Conservation (phyloP, 2,113 vertebrate species). For the Urocynchramus pylzowi region DNA sequence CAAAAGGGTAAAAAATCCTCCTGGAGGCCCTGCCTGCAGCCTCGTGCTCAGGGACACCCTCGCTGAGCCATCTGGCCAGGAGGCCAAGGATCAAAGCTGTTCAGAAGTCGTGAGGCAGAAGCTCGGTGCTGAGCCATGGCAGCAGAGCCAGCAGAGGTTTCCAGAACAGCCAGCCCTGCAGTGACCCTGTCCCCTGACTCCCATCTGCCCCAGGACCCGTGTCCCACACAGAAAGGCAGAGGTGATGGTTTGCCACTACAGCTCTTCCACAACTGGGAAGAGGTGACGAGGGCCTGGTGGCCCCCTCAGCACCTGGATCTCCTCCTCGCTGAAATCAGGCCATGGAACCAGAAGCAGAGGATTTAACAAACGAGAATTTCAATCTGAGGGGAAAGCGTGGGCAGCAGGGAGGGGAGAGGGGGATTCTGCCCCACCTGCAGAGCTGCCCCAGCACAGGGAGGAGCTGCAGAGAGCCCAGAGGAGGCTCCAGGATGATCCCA, state of each 20-base stretch:
- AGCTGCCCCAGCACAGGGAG: neutral
- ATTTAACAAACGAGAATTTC: neutral
- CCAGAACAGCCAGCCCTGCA: neutral
- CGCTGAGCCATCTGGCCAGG: neutral
- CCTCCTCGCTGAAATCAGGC: neutral
- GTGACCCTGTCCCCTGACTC: neutral
- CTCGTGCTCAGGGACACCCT: neutral
- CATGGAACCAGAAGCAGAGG: neutral
- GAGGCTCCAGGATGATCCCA: neutral
- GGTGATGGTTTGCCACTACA: neutral
- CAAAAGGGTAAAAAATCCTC: accelerated
- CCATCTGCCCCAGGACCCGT: neutral
- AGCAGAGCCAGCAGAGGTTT: neutral
- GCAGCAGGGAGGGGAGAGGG: neutral
- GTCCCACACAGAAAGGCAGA: neutral
- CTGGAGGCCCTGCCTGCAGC: neutral
- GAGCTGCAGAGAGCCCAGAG: neutral
- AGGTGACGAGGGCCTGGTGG: neutral
- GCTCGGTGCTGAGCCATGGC: neutral
- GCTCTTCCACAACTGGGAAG: neutral
- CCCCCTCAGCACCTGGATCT: neutral
- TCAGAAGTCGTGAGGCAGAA: neutral
- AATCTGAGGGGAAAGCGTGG: neutral
- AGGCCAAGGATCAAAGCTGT: neutral
- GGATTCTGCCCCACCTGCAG: neutral